Evolutionary conservation across 1,140 invertebrate genomes (phyloP), one percentile per base, ranked within the genome.

Genomic region (Frieseomelitta varia): DNA sequence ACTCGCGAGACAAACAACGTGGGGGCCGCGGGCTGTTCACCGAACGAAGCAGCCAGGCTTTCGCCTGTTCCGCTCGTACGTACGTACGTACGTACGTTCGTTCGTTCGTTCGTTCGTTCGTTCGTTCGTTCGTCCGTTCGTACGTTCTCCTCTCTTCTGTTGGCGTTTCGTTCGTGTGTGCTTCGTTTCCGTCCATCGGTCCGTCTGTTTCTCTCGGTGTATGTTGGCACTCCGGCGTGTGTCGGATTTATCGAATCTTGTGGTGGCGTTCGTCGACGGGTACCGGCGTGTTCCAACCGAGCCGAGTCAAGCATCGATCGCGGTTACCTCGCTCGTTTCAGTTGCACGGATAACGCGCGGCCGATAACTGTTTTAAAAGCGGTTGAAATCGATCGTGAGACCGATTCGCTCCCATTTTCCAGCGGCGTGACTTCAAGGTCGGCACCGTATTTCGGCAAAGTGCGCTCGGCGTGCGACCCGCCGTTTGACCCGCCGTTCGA

Each of bases 1-100:
- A 94, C 93, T 95, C 94, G 94, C 92, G 94, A 94, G 93, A 95
- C 94, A 95, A 95, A 94, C 94, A 95, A 94, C 94, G 94, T 94
- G 93, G 94, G 92, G 94, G 92, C 94, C 94, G 93, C 91, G 92
- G 91, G 90, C 92, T 93, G 90, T 92, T 93, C 92, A 90, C 88
- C 91, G 90, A 91, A 90, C 89, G 91, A 90, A 89, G 85, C 87
- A 90, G 85, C 65, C 81, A 85, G 61, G 84, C 84, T 88, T 85
- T 85, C 88, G 88, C 81, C 75, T 80, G 85, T 79, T 89, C 39
- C 81, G 87, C 87, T 85, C 87, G 86, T 86, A 83, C 87, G 81
- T 81, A 81, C 79, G 78, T 74, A 14, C 11, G 85, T 68, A 86
- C 79, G 86, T 88, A 83, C 61, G 56, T 21, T 58, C 19, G 56